These are phyloP conservation scores for Nephrotoma flavescens DNA, from an alignment of 2,888 invertebrate genomes.

Conservation along the genomic window DNA sequence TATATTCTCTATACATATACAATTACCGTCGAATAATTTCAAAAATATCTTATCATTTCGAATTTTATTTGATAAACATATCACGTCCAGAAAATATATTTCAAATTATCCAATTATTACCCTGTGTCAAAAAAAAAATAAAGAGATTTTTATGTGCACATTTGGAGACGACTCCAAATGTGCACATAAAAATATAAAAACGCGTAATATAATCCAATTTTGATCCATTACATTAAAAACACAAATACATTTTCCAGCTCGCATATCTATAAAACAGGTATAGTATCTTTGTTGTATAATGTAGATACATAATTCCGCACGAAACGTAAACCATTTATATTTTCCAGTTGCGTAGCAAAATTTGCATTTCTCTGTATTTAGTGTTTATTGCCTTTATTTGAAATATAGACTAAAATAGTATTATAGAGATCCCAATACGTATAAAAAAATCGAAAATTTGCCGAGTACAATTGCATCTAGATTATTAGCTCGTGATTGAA, in stretches of 20 bases:
- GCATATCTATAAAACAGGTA: background rate
- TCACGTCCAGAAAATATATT: background rate
- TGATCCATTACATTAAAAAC: background rate
- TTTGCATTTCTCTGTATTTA: background rate
- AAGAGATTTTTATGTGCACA: no score
- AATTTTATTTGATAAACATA: background rate
- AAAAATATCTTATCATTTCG: background rate
- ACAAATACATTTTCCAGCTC: background rate
- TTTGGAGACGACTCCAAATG: background rate
- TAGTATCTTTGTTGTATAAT: background rate
- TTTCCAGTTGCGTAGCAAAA: background rate
- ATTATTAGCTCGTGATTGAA: no score
- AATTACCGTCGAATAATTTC: background rate
- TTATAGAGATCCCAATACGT: no score
- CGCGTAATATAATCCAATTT: background rate
- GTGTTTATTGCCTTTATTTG: background rate
- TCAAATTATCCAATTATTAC: background rate
- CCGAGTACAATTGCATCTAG: no score
- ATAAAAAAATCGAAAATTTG: no score
- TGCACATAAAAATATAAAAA: background rate
- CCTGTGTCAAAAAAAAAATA: background rate
- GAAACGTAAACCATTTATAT: background rate
- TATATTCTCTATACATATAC: no score
- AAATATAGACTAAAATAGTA: no score
- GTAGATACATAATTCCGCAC: no score